Conservation (phyloP, 2,113 vertebrate genomes). For the Catagonus wagneri region DNA sequence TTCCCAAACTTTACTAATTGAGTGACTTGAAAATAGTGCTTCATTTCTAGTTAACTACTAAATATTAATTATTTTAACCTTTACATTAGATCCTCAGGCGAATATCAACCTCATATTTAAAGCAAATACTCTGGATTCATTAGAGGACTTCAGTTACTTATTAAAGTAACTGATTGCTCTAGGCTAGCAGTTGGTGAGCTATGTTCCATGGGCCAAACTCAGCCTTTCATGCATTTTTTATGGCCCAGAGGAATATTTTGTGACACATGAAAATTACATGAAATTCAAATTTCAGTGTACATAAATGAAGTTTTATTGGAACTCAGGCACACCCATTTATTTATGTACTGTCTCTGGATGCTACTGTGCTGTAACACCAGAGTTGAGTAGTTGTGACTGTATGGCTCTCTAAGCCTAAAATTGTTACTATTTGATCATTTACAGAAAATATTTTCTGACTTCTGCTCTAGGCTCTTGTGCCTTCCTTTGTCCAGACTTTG, state of each 20-base stretch:
- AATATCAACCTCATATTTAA: slow-evolving; percentile 33
- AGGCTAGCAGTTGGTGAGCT: not conserved
- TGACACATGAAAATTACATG: not conserved
- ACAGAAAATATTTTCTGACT: not conserved
- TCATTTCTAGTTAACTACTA: slow-evolving; percentile 28
- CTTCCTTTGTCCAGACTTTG: not conserved
- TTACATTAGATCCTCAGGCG: not conserved
- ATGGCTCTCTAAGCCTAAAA: not conserved
- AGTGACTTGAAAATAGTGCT: not conserved
- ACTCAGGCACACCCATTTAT: not conserved
- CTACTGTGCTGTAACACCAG: not conserved
- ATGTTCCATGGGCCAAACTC: not conserved
- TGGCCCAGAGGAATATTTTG: not conserved
- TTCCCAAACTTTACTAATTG: slow-evolving; percentile 4
- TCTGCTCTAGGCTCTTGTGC: not conserved
- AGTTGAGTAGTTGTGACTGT: not conserved
- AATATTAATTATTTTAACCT: not conserved
- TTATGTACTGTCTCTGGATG: not conserved
- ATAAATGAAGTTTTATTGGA: slow-evolving; percentile 13
- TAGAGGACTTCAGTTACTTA: not conserved
- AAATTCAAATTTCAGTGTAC: slow-evolving; percentile 13
- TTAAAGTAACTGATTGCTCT: slow-evolving; percentile 24
- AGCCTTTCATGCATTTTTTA: not conserved
- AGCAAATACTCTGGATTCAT: not conserved
- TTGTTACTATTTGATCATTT: not conserved